Base-by-base conservation (phyloP, 2,888 invertebrate genomes). In the Drosophila testacea region DNA sequence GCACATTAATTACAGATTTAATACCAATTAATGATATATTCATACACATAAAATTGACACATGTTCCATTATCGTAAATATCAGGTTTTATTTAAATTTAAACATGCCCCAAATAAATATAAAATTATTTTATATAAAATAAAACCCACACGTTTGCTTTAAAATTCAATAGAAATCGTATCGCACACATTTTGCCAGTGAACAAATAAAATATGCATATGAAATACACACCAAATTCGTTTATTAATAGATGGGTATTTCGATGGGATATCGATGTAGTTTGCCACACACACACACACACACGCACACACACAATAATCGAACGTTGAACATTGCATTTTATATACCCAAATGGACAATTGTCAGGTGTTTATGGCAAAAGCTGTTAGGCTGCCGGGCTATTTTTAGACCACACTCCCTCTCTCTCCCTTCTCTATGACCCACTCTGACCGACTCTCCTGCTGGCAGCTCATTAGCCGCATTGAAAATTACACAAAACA, bases 401-500 rank as follows among this genome's bases (percentile, higher is more conserved):
- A 57, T 59, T 47, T 44, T 41, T 22, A 13, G 7, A 30, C 10
- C 16, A 32, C 10, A 48, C 4, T 10, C 50, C 6, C 2, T 0
- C 6, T 30, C 30, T 30, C 30, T 30, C 30, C 30, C 30, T 7
- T 30, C 30, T 30, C 30, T 30, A 5, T 30, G 6, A 4, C 30
- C 7, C 7, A 10, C 9, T 13, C 22, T 9, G 10, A 7, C 9
- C 32, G 3, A 28, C 16, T 36, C 9, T 16, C 5, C 27, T 28
- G 36, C 7, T 38, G 57, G 41, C 41, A 63, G 66, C 88, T 83
- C 72, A 84, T 89, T 84, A 73, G 79, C 22, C 39, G 62, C 73
- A 84, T 89, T 89, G 84, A 68, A 83, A 81, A 89, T 78, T 66
- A 71, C 66, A 73, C 68, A 84, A 87, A 76, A 69, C 68, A 64